Evolutionary conservation across 2,888 invertebrate species (phyloP), one percentile per base, ranked within the genome.

Genomic region (Ophion ellenae): DNA sequence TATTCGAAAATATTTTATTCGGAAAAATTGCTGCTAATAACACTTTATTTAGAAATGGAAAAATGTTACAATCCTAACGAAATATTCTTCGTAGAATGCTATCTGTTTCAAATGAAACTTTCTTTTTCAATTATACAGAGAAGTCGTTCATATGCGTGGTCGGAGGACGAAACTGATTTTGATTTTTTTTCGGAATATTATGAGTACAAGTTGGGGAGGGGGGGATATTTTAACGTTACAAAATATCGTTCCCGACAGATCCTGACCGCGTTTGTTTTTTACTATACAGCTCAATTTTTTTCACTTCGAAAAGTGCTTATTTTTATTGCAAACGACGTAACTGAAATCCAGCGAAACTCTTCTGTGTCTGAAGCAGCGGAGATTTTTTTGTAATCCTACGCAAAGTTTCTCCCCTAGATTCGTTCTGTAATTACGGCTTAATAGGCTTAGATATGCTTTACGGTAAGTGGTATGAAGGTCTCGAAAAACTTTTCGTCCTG

Each of bases 401-500:
- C 14, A 64, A 75, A 82, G 57, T 53, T 57, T 57, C 53, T 70
- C 40, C 53, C 36, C n/a, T 75, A 76, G 45, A 74, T 76, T 71
- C 70, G 47, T 75, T 76, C 47, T 24, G 47, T 75, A 59, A 66
- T 14, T 78, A 70, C 36, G n/a, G 20, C 63, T 66, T 71, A 79
- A 71, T 40, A 76, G 73, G 66, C 36, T 53, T 53, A 73, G 47
- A 63, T 57, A 75, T 24, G n/a, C 32, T 73, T 45, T n/a, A 45
- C 45, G 32, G 45, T 40, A 59, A 61, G 10, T 59, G 73, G 36
- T 10, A 32, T 47, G 47, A 17, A 20, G n/a, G 47, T 67, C 24
- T 17, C 14, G 14, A 40, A 74, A 32, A 17, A 61, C 61, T 53
- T 81, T 53, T 87, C 74, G 47, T 84, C 73, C 79, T 82, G 76